Evolutionary conservation across 2,888 invertebrate genomes (phyloP).

Genomic region (Steromphala cineraria): DNA sequence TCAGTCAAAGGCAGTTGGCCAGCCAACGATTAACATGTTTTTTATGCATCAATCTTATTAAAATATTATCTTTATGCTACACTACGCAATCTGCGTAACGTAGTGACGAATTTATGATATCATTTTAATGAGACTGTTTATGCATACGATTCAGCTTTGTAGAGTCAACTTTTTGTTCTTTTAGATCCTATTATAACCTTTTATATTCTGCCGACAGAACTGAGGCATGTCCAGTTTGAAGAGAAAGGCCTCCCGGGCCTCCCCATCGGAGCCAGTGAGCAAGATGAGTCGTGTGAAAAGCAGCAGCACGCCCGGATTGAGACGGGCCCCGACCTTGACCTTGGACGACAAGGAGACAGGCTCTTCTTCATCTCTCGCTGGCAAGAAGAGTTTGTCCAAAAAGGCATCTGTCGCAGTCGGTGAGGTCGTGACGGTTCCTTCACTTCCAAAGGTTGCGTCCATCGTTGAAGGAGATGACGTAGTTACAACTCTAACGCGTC

Average conservation of each 20-base stretch:
- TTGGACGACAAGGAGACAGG: slow-evolving; percentile 17
- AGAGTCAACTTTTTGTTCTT: too few relatives aligned
- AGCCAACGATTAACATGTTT: too few relatives aligned
- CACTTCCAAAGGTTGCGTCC: slow-evolving; percentile 12
- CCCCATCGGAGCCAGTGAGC: slow-evolving; percentile 43
- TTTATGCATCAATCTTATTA: too few relatives aligned
- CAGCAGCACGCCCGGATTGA: slow-evolving; percentile 22
- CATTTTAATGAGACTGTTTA: too few relatives aligned
- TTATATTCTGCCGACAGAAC: not conserved
- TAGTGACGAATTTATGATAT: too few relatives aligned
- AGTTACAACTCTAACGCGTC: slow-evolving; percentile 24
- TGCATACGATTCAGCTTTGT: too few relatives aligned
- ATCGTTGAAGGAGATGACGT: slow-evolving; percentile 19
- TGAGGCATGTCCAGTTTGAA: slow-evolving; percentile 49
- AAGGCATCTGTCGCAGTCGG: not conserved
- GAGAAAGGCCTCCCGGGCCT: slow-evolving; percentile 48
- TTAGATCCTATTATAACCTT: too few relatives aligned
- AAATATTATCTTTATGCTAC: too few relatives aligned
- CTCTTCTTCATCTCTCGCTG: not conserved
- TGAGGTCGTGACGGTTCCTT: not conserved
- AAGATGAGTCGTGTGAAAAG: slow-evolving; percentile 51
- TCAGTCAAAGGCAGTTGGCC: too few relatives aligned
- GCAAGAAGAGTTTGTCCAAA: slow-evolving; percentile 6
- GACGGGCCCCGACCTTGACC: slow-evolving; percentile 25
- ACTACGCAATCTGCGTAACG: too few relatives aligned